These are phyloP conservation scores for Hetaerina titia DNA, from an alignment of 2,888 invertebrate genomes.

Conservation along the genomic window DNA sequence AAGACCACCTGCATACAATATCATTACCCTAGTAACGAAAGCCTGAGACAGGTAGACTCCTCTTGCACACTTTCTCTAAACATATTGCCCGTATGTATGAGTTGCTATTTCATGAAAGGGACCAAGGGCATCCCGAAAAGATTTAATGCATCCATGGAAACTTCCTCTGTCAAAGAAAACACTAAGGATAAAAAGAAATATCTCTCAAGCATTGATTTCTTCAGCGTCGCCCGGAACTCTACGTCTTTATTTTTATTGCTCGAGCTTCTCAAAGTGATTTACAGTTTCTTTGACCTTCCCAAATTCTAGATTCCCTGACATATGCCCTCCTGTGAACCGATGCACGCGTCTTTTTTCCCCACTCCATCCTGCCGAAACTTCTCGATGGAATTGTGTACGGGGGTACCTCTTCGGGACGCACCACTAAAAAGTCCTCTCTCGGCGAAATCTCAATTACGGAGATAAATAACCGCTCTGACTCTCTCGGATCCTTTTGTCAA, in stretches of 20 bases:
- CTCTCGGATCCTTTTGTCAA: slow-evolving; percentile 3
- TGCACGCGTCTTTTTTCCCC: not conserved
- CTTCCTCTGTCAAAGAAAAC: not conserved
- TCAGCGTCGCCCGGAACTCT: not conserved
- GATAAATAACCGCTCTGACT: not conserved
- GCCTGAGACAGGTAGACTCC: not conserved
- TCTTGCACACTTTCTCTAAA: not conserved
- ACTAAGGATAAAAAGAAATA: not conserved
- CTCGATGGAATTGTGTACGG: not conserved
- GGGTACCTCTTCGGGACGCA: not conserved
- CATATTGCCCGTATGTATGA: not conserved
- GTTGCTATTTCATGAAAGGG: not conserved
- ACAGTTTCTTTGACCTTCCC: not conserved
- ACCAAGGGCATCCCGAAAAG: not conserved
- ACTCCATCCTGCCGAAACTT: not conserved
- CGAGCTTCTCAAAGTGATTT: not conserved
- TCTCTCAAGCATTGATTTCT: not conserved
- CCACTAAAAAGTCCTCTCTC: not conserved
- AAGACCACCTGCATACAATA: not conserved
- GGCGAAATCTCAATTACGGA: slow-evolving; percentile 5
- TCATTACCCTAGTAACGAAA: not conserved
- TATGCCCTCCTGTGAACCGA: not conserved
- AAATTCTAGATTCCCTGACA: not conserved
- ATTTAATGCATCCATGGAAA: not conserved
- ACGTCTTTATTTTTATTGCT: not conserved